Evolutionary conservation across 2,797 vertebrate genomes (phyloP), one percentile per base, ranked within the genome.

Genomic region (Nothura maculosa): DNA sequence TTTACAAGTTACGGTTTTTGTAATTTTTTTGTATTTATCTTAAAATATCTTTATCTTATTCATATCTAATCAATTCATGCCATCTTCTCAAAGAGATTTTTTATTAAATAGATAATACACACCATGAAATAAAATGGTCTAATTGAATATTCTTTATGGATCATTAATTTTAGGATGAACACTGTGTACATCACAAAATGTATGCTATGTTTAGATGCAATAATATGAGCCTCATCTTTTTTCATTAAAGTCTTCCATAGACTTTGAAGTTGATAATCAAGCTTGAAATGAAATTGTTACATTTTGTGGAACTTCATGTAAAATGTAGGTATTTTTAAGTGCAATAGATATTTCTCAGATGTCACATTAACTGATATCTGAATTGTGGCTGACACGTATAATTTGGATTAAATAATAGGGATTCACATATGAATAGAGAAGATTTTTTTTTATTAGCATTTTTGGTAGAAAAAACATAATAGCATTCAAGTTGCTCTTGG

Each of bases 91-190:
- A 40, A 36, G 48, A 57, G 30, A 30, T 83, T 68, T 78, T 93
- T 93, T 69, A 48, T 81, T 81, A 45, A 28, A 45, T 62, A 84
- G 32, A 5, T 72, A 62, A 81, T 12, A 54, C 57, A 30, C 27
- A 63, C 38, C 24, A 40, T 4, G 27, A 40, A 81, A 66, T 84
- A 81, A 86, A 72, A n/a, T 42, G 3, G 4, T 79, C 86, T 84
- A 90, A 81, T 81, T 84, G 7, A 90, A 85, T 73, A 50, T 76
- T 84, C 30, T 69, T 38, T 79, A 42, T 50, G 84, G 62, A 66
- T 54, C 10, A 21, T 79, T 81, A 81, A 42, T 67, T 92, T 96
- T 80, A 77, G 20, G 5, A 43, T 70, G 87, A 83, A 4, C 19
- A 30, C 25, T 32, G 40, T 72, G 10, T 83, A 27, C 15, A 30